Conservation (phyloP, 2,113 vertebrate species). For the Ophiodon elongatus region DNA sequence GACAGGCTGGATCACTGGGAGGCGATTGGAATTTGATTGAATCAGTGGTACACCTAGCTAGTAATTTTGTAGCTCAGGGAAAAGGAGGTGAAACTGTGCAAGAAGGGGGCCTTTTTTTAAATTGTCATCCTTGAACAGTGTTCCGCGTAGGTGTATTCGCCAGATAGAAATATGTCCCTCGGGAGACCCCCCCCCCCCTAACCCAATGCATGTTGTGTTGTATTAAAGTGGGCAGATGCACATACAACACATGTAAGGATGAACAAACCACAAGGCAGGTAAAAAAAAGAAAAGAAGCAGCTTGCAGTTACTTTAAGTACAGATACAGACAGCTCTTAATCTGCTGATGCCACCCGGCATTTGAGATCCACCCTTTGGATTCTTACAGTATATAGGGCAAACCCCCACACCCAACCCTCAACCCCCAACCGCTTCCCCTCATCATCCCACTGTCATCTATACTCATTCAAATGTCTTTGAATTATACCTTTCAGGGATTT, state of each 20-base stretch:
- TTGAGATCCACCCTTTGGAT: conserved; percentile 43
- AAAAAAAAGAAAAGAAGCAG: conserved; percentile 55
- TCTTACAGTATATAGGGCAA: conserved; percentile 54
- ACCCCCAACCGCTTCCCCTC: neutral
- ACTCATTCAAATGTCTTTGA: conserved; percentile 27
- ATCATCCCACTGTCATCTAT: conserved; percentile 22
- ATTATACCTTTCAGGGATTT: conserved; percentile 10
- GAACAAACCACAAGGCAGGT: conserved; percentile 44
- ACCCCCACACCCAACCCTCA: conserved; percentile 7
- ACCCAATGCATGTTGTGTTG: conserved; percentile 49
- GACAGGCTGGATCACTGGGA: conserved; percentile 3
- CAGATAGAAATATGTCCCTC: conserved; percentile 22
- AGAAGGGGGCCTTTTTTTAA: conserved; percentile 40
- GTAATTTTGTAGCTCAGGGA: conserved; percentile 12
- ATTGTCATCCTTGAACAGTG: conserved; percentile 52
- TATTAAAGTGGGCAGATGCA: conserved; percentile 29
- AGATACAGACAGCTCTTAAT: conserved; percentile 58
- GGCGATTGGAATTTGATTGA: conserved; percentile 27
- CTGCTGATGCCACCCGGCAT: conserved; percentile 51
- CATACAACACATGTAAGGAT: conserved; percentile 21
- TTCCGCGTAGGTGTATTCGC: conserved; percentile 25
- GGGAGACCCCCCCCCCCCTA: conserved; percentile 9
- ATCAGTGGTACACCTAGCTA: conserved; percentile 24
- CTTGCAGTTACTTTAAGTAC: conserved; percentile 48
- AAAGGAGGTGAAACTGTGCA: conserved; percentile 21